Base-by-base conservation (phyloP, 53 echinoderm and acorn worm species). In the Apostichopus leukothele region DNA sequence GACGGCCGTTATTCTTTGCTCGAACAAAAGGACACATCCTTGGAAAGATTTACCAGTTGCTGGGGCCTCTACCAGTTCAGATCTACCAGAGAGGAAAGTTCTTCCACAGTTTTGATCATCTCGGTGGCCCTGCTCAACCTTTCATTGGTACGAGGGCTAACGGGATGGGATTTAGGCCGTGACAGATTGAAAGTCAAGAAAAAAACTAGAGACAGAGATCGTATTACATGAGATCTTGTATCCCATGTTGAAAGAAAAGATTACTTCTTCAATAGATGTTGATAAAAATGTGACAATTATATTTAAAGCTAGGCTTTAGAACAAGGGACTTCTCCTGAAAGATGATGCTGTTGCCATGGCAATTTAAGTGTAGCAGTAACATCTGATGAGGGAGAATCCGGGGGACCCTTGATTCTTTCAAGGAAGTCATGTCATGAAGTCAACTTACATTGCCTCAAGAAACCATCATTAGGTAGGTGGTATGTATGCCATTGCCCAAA, bases 41-140 rank as follows among this genome's bases (percentile, higher is more conserved):
- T 10, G 60, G 68, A 11, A 91, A 91, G 90, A 95, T 97, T 93
- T 79, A 91, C 63, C 53, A 89, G 4, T 83, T 94, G 9, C 92
- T 97, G 9, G 97, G 97, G n/a, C 97, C 95, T 0, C 86, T 97
- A 18, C 95, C 97, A 8, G 71, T 84, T 63, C 90, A 90, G 22
- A 67, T 92, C 63, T 93, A 90, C 92, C 93, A 97, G 61, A 92
- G 95, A 66, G 97, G 95, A 19, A 97, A 97, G 92, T 97, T 94
- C 90, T 95, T 83, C 90, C 76, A 86, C 0, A 88, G 87, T 11
- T 92, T 89, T 83, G 89, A 91, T 73, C 79, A 87, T 16, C 85
- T 85, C 7, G 85, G 85, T 8, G 85, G 85, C 11, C 85, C 85
- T 13, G 60, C 85, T 27, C 85, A 85, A 51, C 51, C 85, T 27